Evolutionary conservation across 2,888 invertebrate genomes (phyloP), one percentile per base, ranked within the genome.

Genomic region (Sarcophaga subvicina): DNA sequence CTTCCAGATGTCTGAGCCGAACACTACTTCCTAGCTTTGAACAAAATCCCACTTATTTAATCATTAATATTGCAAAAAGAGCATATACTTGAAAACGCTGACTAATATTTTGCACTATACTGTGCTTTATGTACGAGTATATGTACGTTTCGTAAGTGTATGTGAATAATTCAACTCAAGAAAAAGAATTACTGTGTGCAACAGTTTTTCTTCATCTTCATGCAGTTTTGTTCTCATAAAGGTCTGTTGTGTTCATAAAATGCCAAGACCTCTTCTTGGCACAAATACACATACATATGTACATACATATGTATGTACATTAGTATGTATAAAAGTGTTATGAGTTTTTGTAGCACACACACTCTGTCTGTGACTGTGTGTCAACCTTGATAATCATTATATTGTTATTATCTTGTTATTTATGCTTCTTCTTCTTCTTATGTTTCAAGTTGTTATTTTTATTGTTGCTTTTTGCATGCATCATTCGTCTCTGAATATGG

Each of bases 301-400:
- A 49, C 49, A 49, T 49, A 49, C 49, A 49, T 49, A 49, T 14
- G 49, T 14, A 49, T 49, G 12, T 49, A 12, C 1, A 12, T 49
- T 37, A 37, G 37, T 37, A 10, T 37, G 37, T 37, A 37, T 37
- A 0, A 37, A 37, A 37, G 37, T 66, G 64, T 22, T 49, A 8
- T 37, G 8, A 37, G 8, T 37, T 37, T 37, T 37, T 37, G 8
- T 37, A 37, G 8, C 37, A 37, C 10, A 22, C 71, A 22, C 63
- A 20, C 25, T 45, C 49, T 85, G 85, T 73, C 62, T 78, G 72
- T 85, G 85, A 64, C 62, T 78, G 72, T 73, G 69, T 81, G 78
- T 78, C 85, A 81, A 75, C 80, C 85, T 85, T 85, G 81, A 78
- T 85, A 81, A 78, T 85, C 77, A 80, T 80, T 71, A 85, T 77